phyloP scores from a whole-genome alignment of 37 sponge, comb jelly and placozoan genomes.

The Spongilla lacustris region DNA sequence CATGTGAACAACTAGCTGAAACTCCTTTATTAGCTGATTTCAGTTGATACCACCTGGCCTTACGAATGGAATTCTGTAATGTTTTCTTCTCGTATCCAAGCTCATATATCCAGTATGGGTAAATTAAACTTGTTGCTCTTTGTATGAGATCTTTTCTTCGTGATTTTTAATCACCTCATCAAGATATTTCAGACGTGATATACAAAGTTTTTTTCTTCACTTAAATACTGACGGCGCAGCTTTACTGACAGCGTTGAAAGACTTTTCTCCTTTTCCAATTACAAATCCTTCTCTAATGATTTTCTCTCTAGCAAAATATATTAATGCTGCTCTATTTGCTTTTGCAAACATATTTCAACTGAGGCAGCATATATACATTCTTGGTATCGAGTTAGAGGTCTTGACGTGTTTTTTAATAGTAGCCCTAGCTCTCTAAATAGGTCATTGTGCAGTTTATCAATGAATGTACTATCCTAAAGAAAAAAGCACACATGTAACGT shows the following conservation, averaged over 20 bases:
- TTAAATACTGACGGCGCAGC: not conserved
- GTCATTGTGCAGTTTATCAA: not conserved
- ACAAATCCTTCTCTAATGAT: not conserved
- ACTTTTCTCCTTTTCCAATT: not conserved
- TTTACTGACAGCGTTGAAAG: not conserved
- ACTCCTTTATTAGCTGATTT: slow-evolving; percentile 1
- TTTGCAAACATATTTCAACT: not conserved
- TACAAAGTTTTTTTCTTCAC: not conserved
- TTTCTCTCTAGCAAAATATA: not conserved
- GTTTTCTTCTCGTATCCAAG: not conserved
- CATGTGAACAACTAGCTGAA: not conserved
- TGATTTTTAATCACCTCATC: not conserved
- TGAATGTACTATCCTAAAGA: not conserved
- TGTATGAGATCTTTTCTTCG: not conserved
- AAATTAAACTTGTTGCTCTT: not conserved
- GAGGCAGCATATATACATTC: not conserved
- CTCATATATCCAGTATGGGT: not conserved
- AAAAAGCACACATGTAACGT: not conserved
- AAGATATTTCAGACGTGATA: not conserved
- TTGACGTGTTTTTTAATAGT: not conserved
- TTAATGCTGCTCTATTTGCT: not conserved
- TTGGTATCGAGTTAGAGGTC: not conserved
- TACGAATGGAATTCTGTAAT: not conserved
- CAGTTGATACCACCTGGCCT: slow-evolving; percentile 1
- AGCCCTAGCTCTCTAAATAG: not conserved